Evolutionary conservation across 2,797 vertebrate genomes (phyloP).

Genomic region (Labeo calbasu): DNA sequence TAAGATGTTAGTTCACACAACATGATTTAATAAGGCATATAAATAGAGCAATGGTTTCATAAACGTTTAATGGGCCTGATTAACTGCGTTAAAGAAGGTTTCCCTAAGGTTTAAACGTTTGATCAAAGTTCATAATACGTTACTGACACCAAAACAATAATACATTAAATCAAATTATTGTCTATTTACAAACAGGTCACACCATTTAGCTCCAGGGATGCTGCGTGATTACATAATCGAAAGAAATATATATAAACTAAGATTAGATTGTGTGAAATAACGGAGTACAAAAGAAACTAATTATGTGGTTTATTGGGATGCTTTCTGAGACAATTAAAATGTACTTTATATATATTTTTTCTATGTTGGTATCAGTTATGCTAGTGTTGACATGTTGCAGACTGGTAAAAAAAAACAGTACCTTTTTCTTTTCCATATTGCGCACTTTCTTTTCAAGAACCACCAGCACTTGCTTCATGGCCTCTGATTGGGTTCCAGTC

Average conservation of each 20-base stretch:
- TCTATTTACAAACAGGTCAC: background rate
- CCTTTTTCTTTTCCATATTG: slow-evolving; percentile 98
- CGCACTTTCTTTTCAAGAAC: slow-evolving; percentile 96
- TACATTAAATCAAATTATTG: background rate
- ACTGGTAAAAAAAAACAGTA: slow-evolving; percentile 57
- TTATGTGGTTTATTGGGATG: background rate
- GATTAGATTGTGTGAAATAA: background rate
- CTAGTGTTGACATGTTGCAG: background rate
- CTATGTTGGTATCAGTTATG: background rate
- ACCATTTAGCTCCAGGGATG: too few species aligned
- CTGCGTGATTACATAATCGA: background rate
- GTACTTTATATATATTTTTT: background rate
- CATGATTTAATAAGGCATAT: too few species aligned
- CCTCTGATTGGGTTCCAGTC: slow-evolving; percentile 83
- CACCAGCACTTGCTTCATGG: slow-evolving; percentile 92
- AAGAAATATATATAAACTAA: background rate
- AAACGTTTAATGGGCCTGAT: background rate
- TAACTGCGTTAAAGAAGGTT: background rate
- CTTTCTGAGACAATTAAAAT: background rate
- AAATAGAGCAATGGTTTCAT: background rate
- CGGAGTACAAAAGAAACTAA: background rate
- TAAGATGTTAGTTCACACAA: background rate
- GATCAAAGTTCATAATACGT: too few species aligned
- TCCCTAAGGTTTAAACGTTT: background rate
- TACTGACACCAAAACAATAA: background rate